phyloP scores from a whole-genome alignment of 2,888 invertebrate species.

The Quadriops clusia region DNA sequence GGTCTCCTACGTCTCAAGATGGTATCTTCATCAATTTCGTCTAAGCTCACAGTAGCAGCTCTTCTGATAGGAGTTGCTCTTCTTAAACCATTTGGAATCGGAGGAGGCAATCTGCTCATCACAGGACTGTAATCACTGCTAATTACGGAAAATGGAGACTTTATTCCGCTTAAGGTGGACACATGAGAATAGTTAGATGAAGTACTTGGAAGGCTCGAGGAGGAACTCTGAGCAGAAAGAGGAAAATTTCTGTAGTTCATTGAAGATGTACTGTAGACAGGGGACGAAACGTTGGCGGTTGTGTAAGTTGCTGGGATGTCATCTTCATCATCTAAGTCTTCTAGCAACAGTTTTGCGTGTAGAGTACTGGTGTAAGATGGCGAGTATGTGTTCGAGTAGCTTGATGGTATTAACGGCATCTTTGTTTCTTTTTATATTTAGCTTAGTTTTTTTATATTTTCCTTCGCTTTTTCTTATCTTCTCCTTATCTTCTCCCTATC shows the following conservation, averaged over 20 bases:
- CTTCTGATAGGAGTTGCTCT: slow-evolving; percentile 19
- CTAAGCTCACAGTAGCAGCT: slow-evolving; percentile 19
- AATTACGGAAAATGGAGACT: slow-evolving; percentile 11
- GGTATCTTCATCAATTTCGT: slow-evolving; percentile 17
- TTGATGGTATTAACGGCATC: slow-evolving; percentile 16
- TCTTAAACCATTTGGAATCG: slow-evolving; percentile 14
- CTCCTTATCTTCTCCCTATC: background rate
- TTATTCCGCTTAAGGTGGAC: slow-evolving; percentile 3
- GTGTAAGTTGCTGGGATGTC: slow-evolving; percentile 1
- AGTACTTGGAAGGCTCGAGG: no score
- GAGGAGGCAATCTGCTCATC: slow-evolving; percentile 12
- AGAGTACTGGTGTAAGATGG: no score
- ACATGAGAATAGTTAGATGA: no score
- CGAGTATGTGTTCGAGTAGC: slow-evolving; percentile 10
- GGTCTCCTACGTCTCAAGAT: slow-evolving; percentile 20
- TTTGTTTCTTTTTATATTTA: background rate
- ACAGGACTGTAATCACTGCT: slow-evolving; percentile 5
- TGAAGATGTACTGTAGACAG: no score
- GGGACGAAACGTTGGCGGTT: slow-evolving; percentile 1
- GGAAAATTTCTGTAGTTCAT: background rate
- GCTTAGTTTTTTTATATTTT: background rate
- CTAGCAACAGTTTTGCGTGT: no score
- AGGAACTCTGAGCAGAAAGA: background rate
- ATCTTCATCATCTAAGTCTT: slow-evolving; percentile 12
- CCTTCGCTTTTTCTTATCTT: background rate